Base-by-base conservation (phyloP, 2,797 vertebrate genomes). In the Danio jaintianensis region DNA sequence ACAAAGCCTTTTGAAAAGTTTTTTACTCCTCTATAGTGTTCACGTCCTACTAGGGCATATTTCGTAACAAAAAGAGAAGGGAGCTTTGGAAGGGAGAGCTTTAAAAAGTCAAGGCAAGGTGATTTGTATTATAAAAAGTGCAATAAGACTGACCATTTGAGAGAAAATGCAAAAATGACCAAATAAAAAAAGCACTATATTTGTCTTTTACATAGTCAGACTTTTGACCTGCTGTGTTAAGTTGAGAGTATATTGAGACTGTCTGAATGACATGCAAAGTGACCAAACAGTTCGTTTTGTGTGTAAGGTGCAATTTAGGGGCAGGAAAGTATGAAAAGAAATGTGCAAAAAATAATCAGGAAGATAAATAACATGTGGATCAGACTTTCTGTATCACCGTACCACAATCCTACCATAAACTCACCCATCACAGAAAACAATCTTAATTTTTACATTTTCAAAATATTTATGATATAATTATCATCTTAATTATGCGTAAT, bases 1-100 rank as follows among this genome's bases (percentile, higher is more conserved):
- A 82, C 72, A 75, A 82, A 84, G 70, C 50, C 18, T 82, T 76
- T 69, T 63, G 38, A 82, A 70, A 82, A 74, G 67, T 82, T 83
- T 79, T 74, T 68, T 83, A 81, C 75, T 83, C 82, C 79, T 81
- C 47, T 68, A 71, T 61, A 79, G 38, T 59, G 50, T 73, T 79
- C 67, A 56, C 55, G 22, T 42, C 68, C 58, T 79, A 82, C 82
- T 36, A 59, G 56, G 56, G 59, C 75, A 70, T 68, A 72, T 75
- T 83, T 80, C 40, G 80, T 72, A 52, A 76, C 50, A 77, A 64
- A 75, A 68, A 71, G 18, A 77, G 45, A 76, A 66, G 36, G 20
- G 40, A 5, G 20, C 78, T 83, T 77, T 80, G 67, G 77, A 83
- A 78, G 53, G 36, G 18, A 83, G 77, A 40, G 7, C 50, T 53